Base-by-base conservation (phyloP, 2,888 invertebrate genomes). In the Platynereis dumerilii region DNA sequence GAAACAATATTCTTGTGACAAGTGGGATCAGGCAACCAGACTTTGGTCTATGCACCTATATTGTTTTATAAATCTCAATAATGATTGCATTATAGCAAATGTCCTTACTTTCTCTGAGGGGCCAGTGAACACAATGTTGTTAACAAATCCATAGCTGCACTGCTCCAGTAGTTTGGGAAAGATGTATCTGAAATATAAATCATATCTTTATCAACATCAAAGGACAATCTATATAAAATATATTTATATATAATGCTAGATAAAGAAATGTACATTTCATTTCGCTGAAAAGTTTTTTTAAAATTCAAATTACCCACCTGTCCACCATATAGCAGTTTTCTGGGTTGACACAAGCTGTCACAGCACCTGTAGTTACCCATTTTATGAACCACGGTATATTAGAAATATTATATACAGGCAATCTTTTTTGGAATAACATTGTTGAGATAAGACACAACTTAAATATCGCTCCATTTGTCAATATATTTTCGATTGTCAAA, bases 91-190 rank as follows among this genome's bases (percentile, higher is more conserved):
- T 12, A 34, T 34, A 34, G 34, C 34, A 34, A 34, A 34, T 34
- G 34, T 34, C 7, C 44, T n/a, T 54, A 61, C 61, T 39, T 54
- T 54, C 15, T 54, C 54, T 24, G 26, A 53, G 22, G 59, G 52
- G 5, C 56, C 53, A 10, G 79, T 80, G 68, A 79, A 78, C 28
- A 82, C 67, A 65, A 82, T 79, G 67, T 78, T 79, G 69, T 82
- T 81, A 24, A 81, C 80, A 79, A 79, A 82, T 22, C 82, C 82
- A 60, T 80, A 76, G 15, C 75, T 75, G 74, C 81, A 81, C 39
- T 77, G 76, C 64, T 77, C 78, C 65, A 79, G 70, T 48, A 82
- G 64, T 42, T 67, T 66, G 1, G 81, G 81, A 7, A 80, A 72
- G 24, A 75, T 74, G 67, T 75, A 74, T 59, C 80, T 79, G 68